phyloP scores from a whole-genome alignment of 1,140 invertebrate species.

The Melitaea cinxia region DNA sequence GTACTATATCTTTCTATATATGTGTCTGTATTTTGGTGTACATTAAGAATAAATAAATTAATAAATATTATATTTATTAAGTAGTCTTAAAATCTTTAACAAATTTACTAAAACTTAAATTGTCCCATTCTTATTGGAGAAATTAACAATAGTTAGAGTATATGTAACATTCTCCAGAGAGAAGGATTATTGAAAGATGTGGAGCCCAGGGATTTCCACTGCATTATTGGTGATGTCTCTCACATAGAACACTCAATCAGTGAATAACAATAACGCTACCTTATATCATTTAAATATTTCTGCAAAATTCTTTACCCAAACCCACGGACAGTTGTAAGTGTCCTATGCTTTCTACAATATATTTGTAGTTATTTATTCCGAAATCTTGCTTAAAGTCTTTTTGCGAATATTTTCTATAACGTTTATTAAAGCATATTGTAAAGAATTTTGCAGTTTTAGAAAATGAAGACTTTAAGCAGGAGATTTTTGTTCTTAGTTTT shows the following conservation, averaged over 20 bases:
- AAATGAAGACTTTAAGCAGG: conserved; percentile 67
- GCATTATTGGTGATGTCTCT: conserved; percentile 75
- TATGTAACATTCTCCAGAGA: conserved; percentile 54
- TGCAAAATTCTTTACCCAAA: conserved; percentile 79
- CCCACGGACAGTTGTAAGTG: conserved; percentile 60
- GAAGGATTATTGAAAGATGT: conserved; percentile 73
- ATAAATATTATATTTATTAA: too few species aligned
- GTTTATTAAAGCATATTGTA: conserved; percentile 37
- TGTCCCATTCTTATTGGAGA: background rate
- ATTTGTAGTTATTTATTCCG: conserved; percentile 31
- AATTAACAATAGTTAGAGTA: background rate
- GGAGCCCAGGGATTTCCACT: conserved; percentile 73
- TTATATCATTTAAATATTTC: conserved; percentile 42
- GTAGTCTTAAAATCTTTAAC: too few species aligned
- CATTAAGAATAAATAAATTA: too few species aligned
- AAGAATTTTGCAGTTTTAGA: conserved; percentile 77
- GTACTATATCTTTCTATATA: too few species aligned
- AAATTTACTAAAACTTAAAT: too few species aligned
- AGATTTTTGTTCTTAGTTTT: background rate
- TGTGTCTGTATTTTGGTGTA: too few species aligned
- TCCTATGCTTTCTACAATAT: conserved; percentile 32
- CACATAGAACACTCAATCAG: conserved; percentile 61
- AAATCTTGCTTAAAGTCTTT: conserved; percentile 78
- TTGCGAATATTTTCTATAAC: conserved; percentile 22
- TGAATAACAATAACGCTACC: conserved; percentile 42